phyloP scores from a whole-genome alignment of 1,140 invertebrate species.

The Halictus rubicundus region DNA sequence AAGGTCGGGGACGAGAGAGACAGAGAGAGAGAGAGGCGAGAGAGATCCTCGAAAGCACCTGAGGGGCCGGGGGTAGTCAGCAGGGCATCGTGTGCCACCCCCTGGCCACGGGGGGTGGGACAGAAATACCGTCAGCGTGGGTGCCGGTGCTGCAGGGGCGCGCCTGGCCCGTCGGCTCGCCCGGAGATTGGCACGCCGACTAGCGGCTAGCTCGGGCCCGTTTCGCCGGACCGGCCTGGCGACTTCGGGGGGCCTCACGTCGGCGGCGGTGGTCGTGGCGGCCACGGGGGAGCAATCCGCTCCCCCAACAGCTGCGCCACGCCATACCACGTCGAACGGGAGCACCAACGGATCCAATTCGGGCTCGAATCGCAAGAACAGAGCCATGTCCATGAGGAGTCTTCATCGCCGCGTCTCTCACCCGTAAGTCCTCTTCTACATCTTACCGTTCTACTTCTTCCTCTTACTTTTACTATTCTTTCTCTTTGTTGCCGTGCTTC shows the following conservation, averaged over 20 bases:
- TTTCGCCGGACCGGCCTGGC: slow-evolving; percentile 72
- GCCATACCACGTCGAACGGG: slow-evolving; percentile 57
- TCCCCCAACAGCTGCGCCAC: slow-evolving; percentile 60
- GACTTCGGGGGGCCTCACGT: slow-evolving; percentile 66
- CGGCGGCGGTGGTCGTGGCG: slow-evolving; percentile 66
- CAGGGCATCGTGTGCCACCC: slow-evolving; percentile 71
- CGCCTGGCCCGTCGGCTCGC: slow-evolving; percentile 79
- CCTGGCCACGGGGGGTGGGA: slow-evolving; percentile 77
- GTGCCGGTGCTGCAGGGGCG: slow-evolving; percentile 76
- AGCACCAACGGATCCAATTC: slow-evolving; percentile 46
- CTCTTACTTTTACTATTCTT: neutral
- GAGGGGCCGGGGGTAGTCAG: slow-evolving; percentile 58
- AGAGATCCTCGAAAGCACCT: slow-evolving; percentile 19
- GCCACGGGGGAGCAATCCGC: slow-evolving; percentile 61
- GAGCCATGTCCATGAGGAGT: slow-evolving; percentile 78
- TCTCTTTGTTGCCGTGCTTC: neutral
- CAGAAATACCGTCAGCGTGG: slow-evolving; percentile 77
- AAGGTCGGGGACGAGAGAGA: neutral
- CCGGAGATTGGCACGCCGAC: slow-evolving; percentile 76
- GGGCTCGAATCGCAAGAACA: slow-evolving; percentile 65
- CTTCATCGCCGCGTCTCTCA: slow-evolving; percentile 78
- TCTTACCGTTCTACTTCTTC: neutral
- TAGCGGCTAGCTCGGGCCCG: slow-evolving; percentile 71
- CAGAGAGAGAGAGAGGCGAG: neutral
- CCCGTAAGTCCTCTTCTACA: slow-evolving; percentile 71